Conservation (phyloP, 2,888 invertebrate genomes). For the Machimus rusticus region DNA sequence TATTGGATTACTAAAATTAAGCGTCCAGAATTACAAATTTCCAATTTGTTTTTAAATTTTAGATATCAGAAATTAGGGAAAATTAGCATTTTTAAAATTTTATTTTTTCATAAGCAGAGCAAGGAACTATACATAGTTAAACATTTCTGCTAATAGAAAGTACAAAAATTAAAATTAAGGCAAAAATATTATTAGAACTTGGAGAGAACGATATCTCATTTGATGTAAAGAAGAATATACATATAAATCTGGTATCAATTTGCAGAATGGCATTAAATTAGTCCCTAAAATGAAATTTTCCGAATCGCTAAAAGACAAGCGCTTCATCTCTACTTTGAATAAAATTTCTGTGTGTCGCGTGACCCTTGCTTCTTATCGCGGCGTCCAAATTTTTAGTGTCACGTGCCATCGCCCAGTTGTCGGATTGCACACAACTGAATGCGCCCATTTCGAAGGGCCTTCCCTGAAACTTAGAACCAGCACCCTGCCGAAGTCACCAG, state of each 20-base stretch:
- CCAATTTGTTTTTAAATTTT: too few species aligned
- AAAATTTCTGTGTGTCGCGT: slow-evolving; percentile 51
- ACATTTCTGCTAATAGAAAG: too few species aligned
- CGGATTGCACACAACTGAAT: background rate
- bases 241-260: background rate
- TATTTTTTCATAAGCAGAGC: too few species aligned
- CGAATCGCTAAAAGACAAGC: background rate
- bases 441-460: background rate
- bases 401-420: slow-evolving; percentile 49
- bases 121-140: too few species aligned
- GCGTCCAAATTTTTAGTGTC: slow-evolving; percentile 63
- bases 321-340: background rate
- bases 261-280: background rate
- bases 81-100: too few species aligned
- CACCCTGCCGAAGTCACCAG: background rate
- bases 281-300: background rate
- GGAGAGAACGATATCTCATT: too few species aligned
- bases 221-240: too few species aligned
- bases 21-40: too few species aligned
- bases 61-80: too few species aligned
- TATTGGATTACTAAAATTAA: too few species aligned
- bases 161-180: too few species aligned
- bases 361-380: slow-evolving; percentile 60
- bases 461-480: background rate
- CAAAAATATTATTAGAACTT: too few species aligned